A percentile compares a stretch with the other conserved stretches of the same genome.
Evolutionary conservation across 2,797 vertebrate genomes (phyloP).

Genomic region (Anisognathus igniventris): DNA sequence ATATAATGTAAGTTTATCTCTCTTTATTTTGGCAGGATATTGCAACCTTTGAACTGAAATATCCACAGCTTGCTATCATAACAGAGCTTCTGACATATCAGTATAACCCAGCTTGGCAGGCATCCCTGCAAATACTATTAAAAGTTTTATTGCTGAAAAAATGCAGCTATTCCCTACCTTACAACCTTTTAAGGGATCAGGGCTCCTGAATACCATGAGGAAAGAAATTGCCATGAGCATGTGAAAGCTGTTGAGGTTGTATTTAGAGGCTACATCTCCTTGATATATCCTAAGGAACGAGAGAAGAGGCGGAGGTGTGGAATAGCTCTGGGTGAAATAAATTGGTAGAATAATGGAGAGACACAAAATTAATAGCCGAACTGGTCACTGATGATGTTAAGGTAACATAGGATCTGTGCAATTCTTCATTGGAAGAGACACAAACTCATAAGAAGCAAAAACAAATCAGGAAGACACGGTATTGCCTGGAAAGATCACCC

Average conservation of each 20-base stretch:
- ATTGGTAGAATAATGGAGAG: not conserved
- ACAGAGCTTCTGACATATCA: slow-evolving; percentile 31
- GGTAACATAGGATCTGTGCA: not conserved
- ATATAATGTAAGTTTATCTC: not conserved
- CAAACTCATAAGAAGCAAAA: not conserved
- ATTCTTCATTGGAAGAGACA: not conserved
- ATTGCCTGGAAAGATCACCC: not conserved
- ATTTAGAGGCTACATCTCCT: not conserved
- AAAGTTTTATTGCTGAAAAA: slow-evolving; percentile 11
- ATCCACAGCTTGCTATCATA: not conserved
- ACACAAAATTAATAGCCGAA: not conserved
- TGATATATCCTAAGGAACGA: not conserved
- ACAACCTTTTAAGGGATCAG: not conserved
- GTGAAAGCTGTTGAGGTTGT: not conserved
- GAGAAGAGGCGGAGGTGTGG: not conserved
- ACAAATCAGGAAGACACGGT: not conserved
- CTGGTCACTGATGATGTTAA: not conserved
- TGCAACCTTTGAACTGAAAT: slow-evolving; percentile 47
- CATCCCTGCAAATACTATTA: not conserved
- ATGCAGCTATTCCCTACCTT: not conserved
- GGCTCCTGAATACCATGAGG: not conserved
- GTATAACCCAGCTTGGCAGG: slow-evolving; percentile 15
- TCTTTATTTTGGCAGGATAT: not conserved
- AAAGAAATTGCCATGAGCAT: not conserved
- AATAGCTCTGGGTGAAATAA: not conserved